A percentile compares a stretch with the other conserved stretches of the same genome.
These are phyloP conservation scores for Melanotus villosus DNA, from an alignment of 2,888 invertebrate genomes.

Conservation along the genomic window DNA sequence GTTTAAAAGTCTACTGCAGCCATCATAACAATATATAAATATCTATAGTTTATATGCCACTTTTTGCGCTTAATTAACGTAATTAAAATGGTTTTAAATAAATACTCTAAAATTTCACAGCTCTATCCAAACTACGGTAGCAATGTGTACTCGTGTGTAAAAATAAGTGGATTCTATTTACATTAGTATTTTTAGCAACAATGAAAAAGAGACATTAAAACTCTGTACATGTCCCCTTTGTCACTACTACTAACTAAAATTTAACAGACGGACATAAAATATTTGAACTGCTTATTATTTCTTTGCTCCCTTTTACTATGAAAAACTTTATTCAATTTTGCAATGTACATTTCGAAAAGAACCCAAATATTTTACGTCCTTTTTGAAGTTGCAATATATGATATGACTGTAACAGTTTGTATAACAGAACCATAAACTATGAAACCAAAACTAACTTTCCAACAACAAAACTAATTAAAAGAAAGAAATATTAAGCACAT, in stretches of 20 bases:
- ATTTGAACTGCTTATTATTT: constrained; percentile 23
- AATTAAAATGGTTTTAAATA: constrained; percentile 28
- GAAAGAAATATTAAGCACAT: constrained; percentile 63
- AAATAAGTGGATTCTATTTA: constrained; percentile 45
- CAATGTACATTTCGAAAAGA: background rate
- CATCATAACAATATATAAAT: constrained; percentile 23
- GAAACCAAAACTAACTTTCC: constrained; percentile 48
- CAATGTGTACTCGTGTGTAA: constrained; percentile 42
- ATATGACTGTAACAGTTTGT: constrained; percentile 27
- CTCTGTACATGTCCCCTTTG: constrained; percentile 21
- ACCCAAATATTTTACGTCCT: constrained; percentile 30
- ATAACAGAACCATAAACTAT: constrained; percentile 59
- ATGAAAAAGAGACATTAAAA: constrained; percentile 26
- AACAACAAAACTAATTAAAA: constrained; percentile 58
- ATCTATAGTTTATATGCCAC: constrained; percentile 29
- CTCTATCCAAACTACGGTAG: constrained; percentile 44
- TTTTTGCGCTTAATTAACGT: constrained; percentile 28
- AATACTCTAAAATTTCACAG: constrained; percentile 41
- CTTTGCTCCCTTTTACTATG: background rate
- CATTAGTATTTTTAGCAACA: constrained; percentile 37
- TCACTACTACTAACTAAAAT: constrained; percentile 23
- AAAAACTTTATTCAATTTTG: background rate
- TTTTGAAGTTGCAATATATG: constrained; percentile 7
- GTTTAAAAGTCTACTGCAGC: too few species aligned
- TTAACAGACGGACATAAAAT: constrained; percentile 22